Evolutionary conservation across 2,797 vertebrate genomes (phyloP), one percentile per base, ranked within the genome.

Genomic region (Dermochelys coriacea): DNA sequence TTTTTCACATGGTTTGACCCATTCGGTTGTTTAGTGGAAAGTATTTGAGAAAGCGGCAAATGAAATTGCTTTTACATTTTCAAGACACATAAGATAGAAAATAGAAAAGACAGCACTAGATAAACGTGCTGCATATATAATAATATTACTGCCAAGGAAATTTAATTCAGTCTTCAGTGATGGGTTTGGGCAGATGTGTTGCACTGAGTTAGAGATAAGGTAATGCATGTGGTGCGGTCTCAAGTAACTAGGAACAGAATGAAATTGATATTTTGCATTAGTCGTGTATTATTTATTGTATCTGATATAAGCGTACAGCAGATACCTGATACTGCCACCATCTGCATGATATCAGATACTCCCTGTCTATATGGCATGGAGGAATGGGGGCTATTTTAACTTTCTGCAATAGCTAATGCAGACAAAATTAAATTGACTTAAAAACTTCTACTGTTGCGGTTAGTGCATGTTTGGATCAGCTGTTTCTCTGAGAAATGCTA

Each of bases 281-380:
- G 89, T 93, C 91, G 68, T 98, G n/a, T 94, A 97, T 98, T 98
- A 98, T 98, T 98, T 97, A 97, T 97, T 88, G 55, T 94, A 82
- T 97, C 95, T 97, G 90, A 96, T 97, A 71, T 31, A 97, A 96
- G 55, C 84, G 86, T 89, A 75, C 51, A 95, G 87, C 87, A 96
- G 93, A 96, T 91, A 95, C 78, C 89, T 94, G 85, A 95, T 95
- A 95, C 61, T 89, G 84, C 86, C 57, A 78, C 75, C 89, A 87
- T 89, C 90, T 97, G 77, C 78, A 31, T 94, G 77, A 71, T 91
- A 82, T 87, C 86, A 57, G 93, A 54, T 91, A 61, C 29, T 74
- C 50, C 2, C 2, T 77, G 37, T 91, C 54, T 49, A 2, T 86
- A 50, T 84, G 49, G 77, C 49, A 84, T 45, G 8, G 5, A 45